Evolutionary conservation across 2,888 invertebrate species (phyloP).

Genomic region (Lysandra coridon): DNA sequence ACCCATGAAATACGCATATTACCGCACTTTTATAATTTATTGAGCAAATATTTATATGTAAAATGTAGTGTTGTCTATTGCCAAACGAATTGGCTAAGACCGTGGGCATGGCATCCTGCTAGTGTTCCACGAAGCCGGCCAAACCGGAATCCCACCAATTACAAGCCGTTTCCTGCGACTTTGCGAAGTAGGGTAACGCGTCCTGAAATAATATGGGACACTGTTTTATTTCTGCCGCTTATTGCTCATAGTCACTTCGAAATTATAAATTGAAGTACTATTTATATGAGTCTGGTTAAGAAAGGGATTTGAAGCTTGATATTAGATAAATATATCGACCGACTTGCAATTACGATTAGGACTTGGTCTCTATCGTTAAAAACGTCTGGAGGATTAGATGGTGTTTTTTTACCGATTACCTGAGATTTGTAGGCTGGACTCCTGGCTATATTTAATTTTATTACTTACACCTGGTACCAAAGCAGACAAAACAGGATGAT

Average conservation of each 20-base stretch:
- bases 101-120: constrained; percentile 21
- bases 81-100: constrained; percentile 14
- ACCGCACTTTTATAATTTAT: neutral
- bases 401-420: too few relatives aligned
- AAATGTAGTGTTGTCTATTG: constrained; percentile 11
- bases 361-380: neutral
- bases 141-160: constrained; percentile 21
- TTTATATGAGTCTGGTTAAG: too few relatives aligned
- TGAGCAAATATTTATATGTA: neutral
- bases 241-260: neutral
- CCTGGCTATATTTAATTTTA: neutral
- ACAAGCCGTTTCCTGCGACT: constrained; percentile 12
- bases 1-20: too few relatives aligned
- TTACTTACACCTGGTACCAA: neutral
- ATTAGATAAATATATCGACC: neutral
- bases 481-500: neutral
- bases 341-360: neutral
- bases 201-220: constrained; percentile 7
- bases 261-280: too few relatives aligned
- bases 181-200: neutral
- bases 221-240: neutral
- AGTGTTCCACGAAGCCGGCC: constrained; percentile 16
- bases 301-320: neutral
- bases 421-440: too few relatives aligned
- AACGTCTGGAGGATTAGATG: neutral